phyloP scores from a whole-genome alignment of 2,113 vertebrate species.

The Cheirogaleus medius region DNA sequence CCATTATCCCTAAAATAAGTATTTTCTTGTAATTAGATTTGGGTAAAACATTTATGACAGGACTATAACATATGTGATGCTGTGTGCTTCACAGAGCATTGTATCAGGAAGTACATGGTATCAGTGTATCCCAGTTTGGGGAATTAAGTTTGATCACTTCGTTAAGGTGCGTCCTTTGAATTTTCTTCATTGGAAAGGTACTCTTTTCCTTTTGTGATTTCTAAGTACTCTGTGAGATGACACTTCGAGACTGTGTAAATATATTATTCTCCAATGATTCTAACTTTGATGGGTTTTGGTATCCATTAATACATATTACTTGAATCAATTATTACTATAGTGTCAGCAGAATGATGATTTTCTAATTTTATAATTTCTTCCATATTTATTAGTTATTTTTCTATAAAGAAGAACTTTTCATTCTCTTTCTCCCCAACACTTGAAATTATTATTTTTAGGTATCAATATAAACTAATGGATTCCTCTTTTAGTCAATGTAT shows the following conservation, averaged over 20 bases:
- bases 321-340: background rate
- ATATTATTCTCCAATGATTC: background rate
- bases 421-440: background rate
- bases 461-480: background rate
- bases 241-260: background rate
- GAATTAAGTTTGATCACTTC: background rate
- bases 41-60: background rate
- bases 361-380: background rate
- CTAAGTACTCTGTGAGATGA: background rate
- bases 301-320: background rate
- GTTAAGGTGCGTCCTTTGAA: background rate
- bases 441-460: background rate
- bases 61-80: background rate
- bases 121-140: background rate
- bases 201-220: background rate
- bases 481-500: background rate
- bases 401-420: background rate
- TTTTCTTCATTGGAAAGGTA: background rate
- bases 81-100: background rate
- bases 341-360: background rate
- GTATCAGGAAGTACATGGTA: background rate
- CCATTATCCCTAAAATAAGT: background rate
- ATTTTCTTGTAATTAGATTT: background rate
- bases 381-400: background rate
- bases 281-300: background rate